Evolutionary conservation across 2,888 invertebrate species (phyloP).

Genomic region (Rhagonycha lutea): DNA sequence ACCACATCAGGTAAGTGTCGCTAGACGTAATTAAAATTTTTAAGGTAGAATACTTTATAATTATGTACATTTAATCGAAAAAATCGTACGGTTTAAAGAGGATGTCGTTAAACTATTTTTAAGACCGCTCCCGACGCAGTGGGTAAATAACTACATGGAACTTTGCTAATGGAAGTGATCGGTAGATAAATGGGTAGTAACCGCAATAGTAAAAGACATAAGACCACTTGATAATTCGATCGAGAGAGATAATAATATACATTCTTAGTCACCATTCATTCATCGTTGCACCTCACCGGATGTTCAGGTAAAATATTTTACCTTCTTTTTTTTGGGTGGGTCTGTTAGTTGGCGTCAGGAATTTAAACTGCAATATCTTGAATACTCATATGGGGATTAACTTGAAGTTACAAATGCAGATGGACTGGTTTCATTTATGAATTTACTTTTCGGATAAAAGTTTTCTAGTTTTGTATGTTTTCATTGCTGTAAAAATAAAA

Average conservation of each 20-base stretch:
- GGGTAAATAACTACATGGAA: constrained; percentile 22
- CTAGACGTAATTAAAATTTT: not conserved
- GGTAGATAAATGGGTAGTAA: constrained; percentile 19
- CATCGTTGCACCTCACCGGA: constrained; percentile 26
- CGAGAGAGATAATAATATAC: constrained; percentile 19
- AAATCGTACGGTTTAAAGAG: not conserved
- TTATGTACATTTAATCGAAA: not conserved
- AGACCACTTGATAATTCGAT: constrained; percentile 18
- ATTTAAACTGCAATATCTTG: not conserved
- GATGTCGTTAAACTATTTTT: not conserved
- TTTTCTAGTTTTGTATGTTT: not conserved
- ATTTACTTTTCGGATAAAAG: not conserved
- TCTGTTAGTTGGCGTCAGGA: constrained; percentile 8
- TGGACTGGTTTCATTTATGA: not conserved
- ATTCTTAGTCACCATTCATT: constrained; percentile 25
- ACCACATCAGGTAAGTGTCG: not conserved
- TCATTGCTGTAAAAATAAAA: not conserved
- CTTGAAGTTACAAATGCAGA: not conserved
- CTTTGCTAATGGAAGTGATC: constrained; percentile 21
- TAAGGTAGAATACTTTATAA: not conserved
- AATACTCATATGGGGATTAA: not conserved
- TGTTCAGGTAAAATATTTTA: constrained; percentile 24
- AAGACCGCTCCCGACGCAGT: constrained; percentile 18
- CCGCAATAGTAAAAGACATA: constrained; percentile 17
- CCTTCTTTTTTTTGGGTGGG: constrained; percentile 24